Conservation (phyloP, 1,140 invertebrate species). For the Saccostrea cuccullata region DNA sequence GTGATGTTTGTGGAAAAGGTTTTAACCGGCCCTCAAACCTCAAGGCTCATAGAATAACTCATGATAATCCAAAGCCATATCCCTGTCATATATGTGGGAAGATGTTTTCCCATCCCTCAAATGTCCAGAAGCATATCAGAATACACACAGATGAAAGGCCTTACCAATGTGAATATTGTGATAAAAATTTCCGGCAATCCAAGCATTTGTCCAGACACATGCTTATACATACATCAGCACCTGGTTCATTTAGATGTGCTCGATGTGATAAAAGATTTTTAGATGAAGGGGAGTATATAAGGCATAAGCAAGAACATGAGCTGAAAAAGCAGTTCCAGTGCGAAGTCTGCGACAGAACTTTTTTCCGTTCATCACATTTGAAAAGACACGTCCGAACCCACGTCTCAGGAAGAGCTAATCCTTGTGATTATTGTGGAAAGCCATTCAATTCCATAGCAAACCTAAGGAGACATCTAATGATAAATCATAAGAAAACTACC, state of each 20-base stretch:
- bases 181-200: constrained; percentile 25
- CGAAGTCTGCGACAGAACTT: not conserved
- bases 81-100: not conserved
- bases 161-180: constrained; percentile 17
- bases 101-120: constrained; percentile 9
- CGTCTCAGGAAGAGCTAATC: not conserved
- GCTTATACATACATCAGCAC: not conserved
- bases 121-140: not conserved
- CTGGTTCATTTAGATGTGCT: not conserved
- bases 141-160: constrained; percentile 22
- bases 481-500: constrained; percentile 20
- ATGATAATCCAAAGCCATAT: constrained; percentile 17
- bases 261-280: constrained; percentile 19
- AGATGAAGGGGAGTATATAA: not conserved
- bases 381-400: not conserved
- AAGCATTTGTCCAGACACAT: constrained; percentile 6
- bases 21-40: constrained; percentile 82
- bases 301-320: constrained; percentile 16
- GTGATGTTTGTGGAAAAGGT: constrained; percentile 93
- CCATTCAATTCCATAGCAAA: constrained; percentile 15
- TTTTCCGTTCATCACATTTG: constrained; percentile 23
- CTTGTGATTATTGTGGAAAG: constrained; percentile 15
- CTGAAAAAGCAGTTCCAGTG: not conserved
- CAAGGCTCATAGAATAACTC: constrained; percentile 16
- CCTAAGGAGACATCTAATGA: constrained; percentile 1